Evolutionary conservation across 1,140 invertebrate species (phyloP), one percentile per base, ranked within the genome.

Genomic region (Aphis craccivora): DNA sequence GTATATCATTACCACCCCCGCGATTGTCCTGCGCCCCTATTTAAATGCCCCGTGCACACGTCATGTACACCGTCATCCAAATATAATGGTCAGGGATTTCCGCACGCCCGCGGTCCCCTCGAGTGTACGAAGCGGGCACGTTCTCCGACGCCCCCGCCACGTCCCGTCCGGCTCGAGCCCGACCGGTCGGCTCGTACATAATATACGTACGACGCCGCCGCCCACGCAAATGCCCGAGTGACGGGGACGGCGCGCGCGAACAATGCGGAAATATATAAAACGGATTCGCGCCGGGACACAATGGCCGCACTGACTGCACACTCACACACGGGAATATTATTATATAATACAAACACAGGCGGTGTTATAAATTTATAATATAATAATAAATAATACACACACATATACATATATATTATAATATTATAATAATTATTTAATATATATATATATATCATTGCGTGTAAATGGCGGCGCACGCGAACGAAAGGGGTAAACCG

Each of bases 161-260:
- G 40, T 84, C 22, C 23, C 25, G 81, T 86, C 45, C 91, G 48
- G 81, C 91, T 86, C 81, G 81, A 40, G 91, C 81, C 23, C 91
- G 84, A 93, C 91, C 76, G 81, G 90, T 92, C 90, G 90, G 90
- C 90, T 92, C 76, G 76, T 93, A 93, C 91, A 43, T 83, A 45
- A 43, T 83, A 45, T 51, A 86, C 51, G 81, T 30, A 91, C 90
- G 43, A 11, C 37, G 2, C 20, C 30, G 86, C 20, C n/a, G 51
- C 18, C 53, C 14, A 60, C 35, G 55, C n/a, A 90, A 40, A 9
- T 76, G n/a, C 30, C n/a, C 60, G 30, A 76, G 5, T 35, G 30
- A 51, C 53, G 43, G 84, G 40, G 84, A 11, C 84, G 40, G 25
- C 43, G 37, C 3, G 30, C 7, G 37, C 48, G n/a, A 60, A 90